A percentile compares a stretch with the other conserved stretches of the same genome.
Conservation (phyloP, 2,888 invertebrate genomes). For the Diachrysia chrysitis region DNA sequence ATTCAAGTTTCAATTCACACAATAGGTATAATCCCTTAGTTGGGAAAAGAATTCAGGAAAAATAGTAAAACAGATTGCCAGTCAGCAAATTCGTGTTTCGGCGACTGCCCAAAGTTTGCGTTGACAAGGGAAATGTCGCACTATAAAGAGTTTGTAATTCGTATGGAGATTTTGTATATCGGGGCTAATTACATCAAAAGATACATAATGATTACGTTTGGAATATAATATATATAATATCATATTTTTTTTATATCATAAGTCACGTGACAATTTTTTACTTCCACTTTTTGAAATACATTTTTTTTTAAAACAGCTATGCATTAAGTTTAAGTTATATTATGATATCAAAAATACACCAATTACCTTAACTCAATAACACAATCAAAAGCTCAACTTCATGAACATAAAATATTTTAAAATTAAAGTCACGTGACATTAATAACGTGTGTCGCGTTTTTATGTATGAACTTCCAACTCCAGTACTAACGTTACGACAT, state of each 20-base stretch:
- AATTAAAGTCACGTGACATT: conserved; percentile 15
- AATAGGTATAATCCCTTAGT: neutral
- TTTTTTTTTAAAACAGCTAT: too few species aligned
- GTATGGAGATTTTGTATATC: neutral
- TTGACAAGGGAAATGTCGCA: neutral
- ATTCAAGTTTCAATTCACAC: neutral
- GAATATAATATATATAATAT: too few species aligned
- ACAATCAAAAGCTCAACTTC: neutral
- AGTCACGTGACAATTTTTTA: too few species aligned
- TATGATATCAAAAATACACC: neutral
- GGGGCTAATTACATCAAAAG: too few species aligned
- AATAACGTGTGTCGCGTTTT: conserved; percentile 25
- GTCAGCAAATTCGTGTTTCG: neutral
- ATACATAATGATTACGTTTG: too few species aligned
- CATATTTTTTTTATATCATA: too few species aligned
- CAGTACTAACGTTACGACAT: conserved; percentile 21
- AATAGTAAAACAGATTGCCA: neutral
- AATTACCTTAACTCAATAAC: neutral
- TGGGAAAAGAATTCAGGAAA: neutral
- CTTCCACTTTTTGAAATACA: too few species aligned
- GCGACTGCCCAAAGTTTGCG: neutral
- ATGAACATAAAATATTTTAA: conserved; percentile 1
- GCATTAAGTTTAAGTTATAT: too few species aligned
- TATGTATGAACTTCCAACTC: conserved; percentile 27
- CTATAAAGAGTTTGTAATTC: neutral